Evolutionary conservation across 2,113 vertebrate genomes (phyloP).

Genomic region (Dasyornis broadbenti): DNA sequence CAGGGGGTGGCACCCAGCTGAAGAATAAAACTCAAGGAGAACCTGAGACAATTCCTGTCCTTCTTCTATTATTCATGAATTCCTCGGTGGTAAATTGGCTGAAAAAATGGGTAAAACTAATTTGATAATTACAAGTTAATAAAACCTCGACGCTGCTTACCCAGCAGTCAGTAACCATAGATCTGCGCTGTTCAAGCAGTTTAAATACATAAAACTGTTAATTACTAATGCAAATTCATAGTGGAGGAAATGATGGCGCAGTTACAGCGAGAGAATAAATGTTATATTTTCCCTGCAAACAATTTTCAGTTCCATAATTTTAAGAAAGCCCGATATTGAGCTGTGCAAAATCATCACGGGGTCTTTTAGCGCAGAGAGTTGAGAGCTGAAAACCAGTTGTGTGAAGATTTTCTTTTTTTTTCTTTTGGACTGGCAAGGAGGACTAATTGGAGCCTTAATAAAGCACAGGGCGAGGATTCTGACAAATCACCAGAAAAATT

Average conservation of each 20-base stretch:
- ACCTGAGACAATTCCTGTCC: neutral
- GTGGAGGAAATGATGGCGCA: neutral
- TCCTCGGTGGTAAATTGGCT: neutral
- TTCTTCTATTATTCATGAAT: neutral
- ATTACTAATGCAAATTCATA: conserved; percentile 1
- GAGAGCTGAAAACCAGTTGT: neutral
- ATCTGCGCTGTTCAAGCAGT: neutral
- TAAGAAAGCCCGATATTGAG: neutral
- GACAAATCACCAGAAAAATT: neutral
- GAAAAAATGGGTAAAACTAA: neutral
- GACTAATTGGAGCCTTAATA: neutral
- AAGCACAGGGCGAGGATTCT: neutral
- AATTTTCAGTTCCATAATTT: neutral
- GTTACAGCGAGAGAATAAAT: neutral
- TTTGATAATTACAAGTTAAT: conserved; percentile 38
- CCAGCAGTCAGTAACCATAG: neutral
- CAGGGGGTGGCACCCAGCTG: neutral
- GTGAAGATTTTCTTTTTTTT: neutral
- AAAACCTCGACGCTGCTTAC: neutral
- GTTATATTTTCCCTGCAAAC: neutral
- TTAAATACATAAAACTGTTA: neutral
- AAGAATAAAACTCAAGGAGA: neutral
- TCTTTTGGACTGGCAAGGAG: neutral
- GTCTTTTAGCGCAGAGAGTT: neutral
- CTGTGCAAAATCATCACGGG: neutral